Evolutionary conservation across 2,797 vertebrate species (phyloP).

Genomic region (Phaenicophaeus curvirostris): DNA sequence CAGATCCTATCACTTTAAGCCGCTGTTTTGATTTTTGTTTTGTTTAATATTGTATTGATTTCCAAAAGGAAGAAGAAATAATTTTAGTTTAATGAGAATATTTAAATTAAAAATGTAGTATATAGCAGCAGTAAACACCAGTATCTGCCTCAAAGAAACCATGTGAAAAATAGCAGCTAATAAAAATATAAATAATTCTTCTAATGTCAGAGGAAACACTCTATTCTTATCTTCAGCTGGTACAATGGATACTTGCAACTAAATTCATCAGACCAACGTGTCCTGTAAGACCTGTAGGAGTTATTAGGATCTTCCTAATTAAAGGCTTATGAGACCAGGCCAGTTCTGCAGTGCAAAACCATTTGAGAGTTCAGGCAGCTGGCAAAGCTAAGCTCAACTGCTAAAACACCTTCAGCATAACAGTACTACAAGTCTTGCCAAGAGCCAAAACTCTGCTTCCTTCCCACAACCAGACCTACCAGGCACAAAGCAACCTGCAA

Average conservation of each 20-base stretch:
- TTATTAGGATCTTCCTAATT: not conserved
- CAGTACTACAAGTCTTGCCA: not conserved
- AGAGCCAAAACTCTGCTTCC: not conserved
- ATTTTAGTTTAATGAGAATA: not conserved
- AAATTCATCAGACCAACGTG: not conserved
- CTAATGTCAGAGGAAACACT: not conserved
- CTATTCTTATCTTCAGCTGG: not conserved
- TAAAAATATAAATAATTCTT: not conserved
- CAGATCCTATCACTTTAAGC: not conserved
- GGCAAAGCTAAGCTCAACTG: not conserved
- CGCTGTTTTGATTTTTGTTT: not conserved
- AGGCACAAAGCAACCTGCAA: not conserved
- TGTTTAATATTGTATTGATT: not conserved
- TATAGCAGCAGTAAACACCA: not conserved
- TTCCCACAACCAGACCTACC: not conserved
- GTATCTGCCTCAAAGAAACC: not conserved
- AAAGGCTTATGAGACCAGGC: not conserved
- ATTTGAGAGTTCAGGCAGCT: not conserved
- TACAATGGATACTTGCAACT: not conserved
- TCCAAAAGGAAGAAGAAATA: not conserved
- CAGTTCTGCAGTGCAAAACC: not conserved
- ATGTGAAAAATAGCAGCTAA: not conserved
- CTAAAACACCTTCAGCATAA: not conserved
- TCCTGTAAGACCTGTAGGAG: not conserved
- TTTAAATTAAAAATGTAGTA: slow-evolving; percentile 1